Evolutionary conservation across 2,888 invertebrate species (phyloP), one percentile per base, ranked within the genome.

Genomic region (Pilophorus perplexus): DNA sequence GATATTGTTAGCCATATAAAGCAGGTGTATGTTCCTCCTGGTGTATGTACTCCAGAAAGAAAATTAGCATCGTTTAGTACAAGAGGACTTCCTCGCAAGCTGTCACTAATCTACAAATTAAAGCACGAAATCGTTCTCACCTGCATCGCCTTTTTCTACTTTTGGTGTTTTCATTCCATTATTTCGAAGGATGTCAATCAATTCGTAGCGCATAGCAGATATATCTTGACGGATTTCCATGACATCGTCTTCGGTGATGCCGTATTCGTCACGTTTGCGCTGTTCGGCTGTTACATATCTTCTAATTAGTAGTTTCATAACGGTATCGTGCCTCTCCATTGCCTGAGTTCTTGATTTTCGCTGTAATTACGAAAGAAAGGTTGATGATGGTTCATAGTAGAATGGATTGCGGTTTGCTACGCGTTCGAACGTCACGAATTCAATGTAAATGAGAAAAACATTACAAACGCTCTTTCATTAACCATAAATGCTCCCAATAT

Each of bases 151-250:
- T 71, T 84, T 81, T 67, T 86, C 85, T 60, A 90, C 78, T 71
- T 84, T 80, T 0, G 92, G 91, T 0, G 91, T 91, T 71, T 84
- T 83, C 88, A 91, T 92, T 55, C 92, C 93, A 75, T 96, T 96
- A 72, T 87, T 87, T 64, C 85, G 83, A 10, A 97, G 84, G 74
- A 97, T 94, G 74, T 95, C 94, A 64, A 97, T 86, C 20, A 97
- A 81, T 75, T 97, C 96, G 77, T 89, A 97, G 10, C 94, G 83
- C 71, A 97, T 83, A 3, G 93, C 89, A n/a, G 93, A 94, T 70
- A 97, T 94, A 76, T 97, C 97, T 75, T 97, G 96, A 73, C 97
- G 85, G 74, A 97, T 93, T 80, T 98, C 98, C 85, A 95, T 95
- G 71, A 98, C 91, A 77, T 98, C 97, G 78, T 98, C 98, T 76